Evolutionary conservation across 2,113 vertebrate genomes (phyloP).

Genomic region (Cinclus mexicanus): DNA sequence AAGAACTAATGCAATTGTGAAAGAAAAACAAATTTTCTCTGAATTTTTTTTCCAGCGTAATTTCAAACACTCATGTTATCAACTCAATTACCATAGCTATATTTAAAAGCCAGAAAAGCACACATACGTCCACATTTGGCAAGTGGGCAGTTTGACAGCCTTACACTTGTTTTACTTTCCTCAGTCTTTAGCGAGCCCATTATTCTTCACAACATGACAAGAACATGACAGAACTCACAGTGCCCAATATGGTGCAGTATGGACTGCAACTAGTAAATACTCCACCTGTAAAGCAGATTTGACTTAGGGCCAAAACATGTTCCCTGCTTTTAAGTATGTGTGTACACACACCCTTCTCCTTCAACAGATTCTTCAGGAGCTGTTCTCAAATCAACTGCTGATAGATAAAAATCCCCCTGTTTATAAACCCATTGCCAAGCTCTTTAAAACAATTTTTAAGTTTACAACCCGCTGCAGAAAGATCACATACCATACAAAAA

Average conservation of each 20-base stretch:
- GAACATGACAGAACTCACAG: neutral
- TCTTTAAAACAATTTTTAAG: neutral
- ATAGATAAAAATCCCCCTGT: neutral
- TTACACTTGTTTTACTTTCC: neutral
- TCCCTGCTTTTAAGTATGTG: accelerated
- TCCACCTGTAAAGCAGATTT: neutral
- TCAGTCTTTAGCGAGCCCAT: neutral
- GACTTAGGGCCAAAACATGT: neutral
- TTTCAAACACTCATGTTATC: neutral
- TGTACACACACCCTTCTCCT: neutral
- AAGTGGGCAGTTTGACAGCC: neutral
- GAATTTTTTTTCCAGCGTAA: neutral
- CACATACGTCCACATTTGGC: neutral
- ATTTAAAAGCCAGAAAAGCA: neutral
- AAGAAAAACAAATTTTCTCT: neutral
- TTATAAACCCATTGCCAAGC: neutral
- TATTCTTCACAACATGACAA: neutral
- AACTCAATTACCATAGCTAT: neutral
- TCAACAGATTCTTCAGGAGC: neutral
- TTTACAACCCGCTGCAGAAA: neutral
- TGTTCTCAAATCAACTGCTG: neutral
- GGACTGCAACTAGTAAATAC: neutral
- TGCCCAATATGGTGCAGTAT: neutral
- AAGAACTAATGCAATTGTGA: neutral
- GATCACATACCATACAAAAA: neutral